Conservation (phyloP, 1,140 invertebrate species). For the Oryctes rhinoceros region DNA sequence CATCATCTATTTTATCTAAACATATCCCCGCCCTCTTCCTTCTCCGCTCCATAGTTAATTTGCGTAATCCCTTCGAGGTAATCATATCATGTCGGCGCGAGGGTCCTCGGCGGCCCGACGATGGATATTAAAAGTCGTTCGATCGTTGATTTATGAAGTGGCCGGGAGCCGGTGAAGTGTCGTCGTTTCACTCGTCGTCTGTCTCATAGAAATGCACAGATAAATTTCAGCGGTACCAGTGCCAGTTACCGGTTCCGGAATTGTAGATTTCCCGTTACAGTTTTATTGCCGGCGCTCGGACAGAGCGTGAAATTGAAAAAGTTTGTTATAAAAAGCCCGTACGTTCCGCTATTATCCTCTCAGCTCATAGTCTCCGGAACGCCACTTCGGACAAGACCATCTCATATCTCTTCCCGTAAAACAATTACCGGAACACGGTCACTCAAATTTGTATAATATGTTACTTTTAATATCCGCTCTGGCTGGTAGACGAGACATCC, state of each 20-base stretch:
- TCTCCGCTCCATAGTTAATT: background rate
- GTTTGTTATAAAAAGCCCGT: slow-evolving; percentile 34
- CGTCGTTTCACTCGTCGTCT: slow-evolving; percentile 7
- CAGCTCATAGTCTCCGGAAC: background rate
- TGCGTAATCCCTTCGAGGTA: slow-evolving; percentile 29
- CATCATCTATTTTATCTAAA: background rate
- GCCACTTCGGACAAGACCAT: background rate
- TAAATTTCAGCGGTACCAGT: slow-evolving; percentile 16
- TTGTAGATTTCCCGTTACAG: slow-evolving; percentile 36
- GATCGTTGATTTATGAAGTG: slow-evolving; percentile 31
- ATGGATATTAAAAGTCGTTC: slow-evolving; percentile 34
- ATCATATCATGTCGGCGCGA: slow-evolving; percentile 6
- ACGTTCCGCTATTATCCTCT: background rate
- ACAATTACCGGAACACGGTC: slow-evolving; percentile 26
- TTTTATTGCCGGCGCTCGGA: slow-evolving; percentile 27
- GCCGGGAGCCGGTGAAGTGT: background rate
- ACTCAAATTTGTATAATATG: slow-evolving; percentile 21
- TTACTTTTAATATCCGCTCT: slow-evolving; percentile 15
- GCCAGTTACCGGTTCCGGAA: slow-evolving; percentile 1
- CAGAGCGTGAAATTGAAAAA: slow-evolving; percentile 37
- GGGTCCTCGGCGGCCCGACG: slow-evolving; percentile 15
- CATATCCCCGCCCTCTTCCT: background rate
- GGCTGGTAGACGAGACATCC: background rate
- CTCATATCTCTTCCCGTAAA: slow-evolving; percentile 18
- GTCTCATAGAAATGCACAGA: slow-evolving; percentile 34